Evolutionary conservation across 2,797 vertebrate genomes (phyloP), one percentile per base, ranked within the genome.

Genomic region (Sebastes hubbsi): DNA sequence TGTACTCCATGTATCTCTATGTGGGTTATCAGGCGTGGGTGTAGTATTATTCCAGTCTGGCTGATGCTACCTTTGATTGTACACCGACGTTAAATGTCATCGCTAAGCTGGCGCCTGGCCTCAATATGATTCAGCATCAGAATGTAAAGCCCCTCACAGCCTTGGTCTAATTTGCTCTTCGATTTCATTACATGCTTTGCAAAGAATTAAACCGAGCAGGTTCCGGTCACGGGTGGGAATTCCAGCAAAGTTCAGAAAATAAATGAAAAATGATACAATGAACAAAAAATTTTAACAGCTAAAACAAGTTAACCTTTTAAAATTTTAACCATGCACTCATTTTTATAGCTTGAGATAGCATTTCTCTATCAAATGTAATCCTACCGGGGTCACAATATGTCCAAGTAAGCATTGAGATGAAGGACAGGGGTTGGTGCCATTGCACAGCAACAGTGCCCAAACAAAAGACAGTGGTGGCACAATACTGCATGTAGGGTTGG

Each of bases 41-140:
- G 89, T 70, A 61, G 58, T 65, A 89, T 91, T 92, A 90, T 90
- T 81, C 75, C 67, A 88, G 63, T 62, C 75, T 38, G 68, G 77
- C 77, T 83, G 87, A 92, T 84, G 82, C 81, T 79, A 91, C 80
- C 75, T 91, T 87, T 87, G 87, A 93, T 87, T 90, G 82, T 72
- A 80, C 77, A 80, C 42, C 2, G 59, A 74, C 64, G 56, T 75
- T 87, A 86, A 91, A 88, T 87, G 86, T 82, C 86, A 91, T 78
- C 12, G 25, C 84, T 68, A 25, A 85, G 77, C 72, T 74, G 83
- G 49, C 11, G 25, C 32, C 73, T 24, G n/a, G 46, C 67, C 62
- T 77, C 68, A 86, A 85, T 80, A 72, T 88, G 76, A 87, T 71
- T 72, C 24, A 59, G 6, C 49, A 84, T 66, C 8, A 67, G 75